Evolutionary conservation across 2,888 invertebrate species (phyloP).

Genomic region (Tenthredo distinguenda): DNA sequence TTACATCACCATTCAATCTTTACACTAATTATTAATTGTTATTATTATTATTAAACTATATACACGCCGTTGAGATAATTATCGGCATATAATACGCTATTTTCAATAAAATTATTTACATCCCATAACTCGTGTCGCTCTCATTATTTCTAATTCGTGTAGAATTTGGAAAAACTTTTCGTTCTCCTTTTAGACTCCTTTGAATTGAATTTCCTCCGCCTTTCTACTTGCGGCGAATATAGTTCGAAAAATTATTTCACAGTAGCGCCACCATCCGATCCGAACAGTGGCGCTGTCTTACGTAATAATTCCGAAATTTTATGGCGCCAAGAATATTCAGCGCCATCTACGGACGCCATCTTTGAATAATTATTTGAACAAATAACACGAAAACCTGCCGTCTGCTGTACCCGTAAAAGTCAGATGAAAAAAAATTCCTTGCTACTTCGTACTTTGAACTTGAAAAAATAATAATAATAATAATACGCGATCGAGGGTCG

Average conservation of each 20-base stretch:
- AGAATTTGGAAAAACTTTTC: not conserved
- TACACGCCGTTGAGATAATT: constrained; percentile 12
- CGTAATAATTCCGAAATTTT: not conserved
- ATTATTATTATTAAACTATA: constrained; percentile 3
- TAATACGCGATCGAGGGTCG: not conserved
- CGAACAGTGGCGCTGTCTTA: not conserved
- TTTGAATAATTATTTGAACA: not conserved
- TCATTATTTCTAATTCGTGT: not conserved
- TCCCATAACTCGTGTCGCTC: not conserved
- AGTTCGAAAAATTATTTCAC: not conserved
- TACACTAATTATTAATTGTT: constrained; percentile 16
- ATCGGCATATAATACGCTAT: constrained; percentile 3
- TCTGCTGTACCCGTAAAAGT: not conserved
- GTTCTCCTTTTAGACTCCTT: not conserved
- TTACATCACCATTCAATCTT: not conserved
- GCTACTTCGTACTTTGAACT: not conserved
- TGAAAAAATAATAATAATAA: not conserved
- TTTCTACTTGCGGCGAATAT: not conserved
- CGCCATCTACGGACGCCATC: not conserved
- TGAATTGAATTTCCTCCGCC: not conserved
- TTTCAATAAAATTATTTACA: constrained; percentile 41
- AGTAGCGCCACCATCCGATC: not conserved
- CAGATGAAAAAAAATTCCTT: not conserved
- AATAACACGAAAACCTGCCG: not conserved
- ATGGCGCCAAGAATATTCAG: not conserved